These are phyloP conservation scores for Sarcophaga bullata DNA, from an alignment of 1,140 invertebrate species.

Conservation along the genomic window DNA sequence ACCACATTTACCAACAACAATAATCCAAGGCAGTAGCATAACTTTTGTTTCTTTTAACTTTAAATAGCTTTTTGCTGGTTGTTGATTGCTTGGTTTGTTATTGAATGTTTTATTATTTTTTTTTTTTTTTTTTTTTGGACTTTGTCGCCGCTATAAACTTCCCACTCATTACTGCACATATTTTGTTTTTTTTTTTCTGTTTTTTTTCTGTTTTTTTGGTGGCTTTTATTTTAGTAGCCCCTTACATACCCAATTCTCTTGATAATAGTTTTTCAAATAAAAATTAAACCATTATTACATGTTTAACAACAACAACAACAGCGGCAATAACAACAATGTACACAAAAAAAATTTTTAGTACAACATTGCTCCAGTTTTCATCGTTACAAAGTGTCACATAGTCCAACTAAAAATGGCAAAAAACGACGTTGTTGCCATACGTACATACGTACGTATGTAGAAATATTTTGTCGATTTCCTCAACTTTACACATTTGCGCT, in stretches of 20 bases:
- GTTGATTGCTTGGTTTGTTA: neutral
- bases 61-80: neutral
- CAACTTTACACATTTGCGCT: neutral
- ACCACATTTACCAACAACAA: too few relatives aligned
- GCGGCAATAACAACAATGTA: too few relatives aligned
- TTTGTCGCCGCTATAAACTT: neutral
- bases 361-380: neutral
- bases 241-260: neutral
- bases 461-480: neutral
- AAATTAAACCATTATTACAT: neutral
- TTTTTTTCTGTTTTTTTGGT: neutral
- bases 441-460: neutral
- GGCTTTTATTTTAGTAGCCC: too few relatives aligned
- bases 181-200: neutral
- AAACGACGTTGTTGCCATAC: neutral
- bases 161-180: neutral
- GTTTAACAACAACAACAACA: neutral
- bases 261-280: neutral
- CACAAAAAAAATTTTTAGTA: too few relatives aligned
- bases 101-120: too few relatives aligned
- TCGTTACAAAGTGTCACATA: neutral
- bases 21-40: too few relatives aligned
- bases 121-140: too few relatives aligned
- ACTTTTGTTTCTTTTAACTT: neutral
- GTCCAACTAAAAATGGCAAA: neutral